These are phyloP conservation scores for Daboia siamensis DNA, from an alignment of 2,113 vertebrate species.

Conservation along the genomic window DNA sequence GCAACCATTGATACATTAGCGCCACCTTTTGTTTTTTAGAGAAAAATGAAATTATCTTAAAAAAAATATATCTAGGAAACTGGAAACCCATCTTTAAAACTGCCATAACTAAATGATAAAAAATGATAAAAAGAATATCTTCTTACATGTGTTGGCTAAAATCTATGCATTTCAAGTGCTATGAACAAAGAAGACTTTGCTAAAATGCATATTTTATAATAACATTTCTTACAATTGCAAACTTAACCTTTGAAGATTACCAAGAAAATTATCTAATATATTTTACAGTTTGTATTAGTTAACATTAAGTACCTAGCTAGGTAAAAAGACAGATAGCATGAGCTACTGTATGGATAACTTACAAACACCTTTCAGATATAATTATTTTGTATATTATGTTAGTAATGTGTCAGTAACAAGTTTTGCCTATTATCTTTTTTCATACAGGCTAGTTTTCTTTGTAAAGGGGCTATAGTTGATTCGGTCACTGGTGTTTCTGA, in stretches of 20 bases:
- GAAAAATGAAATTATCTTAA: slow-evolving; percentile 19
- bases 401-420: neutral
- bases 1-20: slow-evolving; percentile 39
- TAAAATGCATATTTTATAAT: neutral
- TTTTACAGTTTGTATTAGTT: neutral
- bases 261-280: neutral
- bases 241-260: neutral
- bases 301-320: neutral
- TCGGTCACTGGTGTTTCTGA: neutral
- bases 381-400: neutral
- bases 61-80: neutral
- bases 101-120: neutral
- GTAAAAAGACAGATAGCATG: neutral
- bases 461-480: neutral
- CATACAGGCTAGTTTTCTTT: neutral
- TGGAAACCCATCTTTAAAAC: neutral
- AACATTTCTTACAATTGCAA: neutral
- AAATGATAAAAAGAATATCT: neutral
- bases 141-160: neutral
- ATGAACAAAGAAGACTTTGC: neutral
- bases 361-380: neutral
- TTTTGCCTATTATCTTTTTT: neutral
- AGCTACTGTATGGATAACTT: neutral
- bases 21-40: slow-evolving; percentile 59
- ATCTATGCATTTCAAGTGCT: neutral